A percentile compares a stretch with the other conserved stretches of the same genome.
Evolutionary conservation across 2,113 vertebrate genomes (phyloP).

Genomic region (Nannospalax galili): DNA sequence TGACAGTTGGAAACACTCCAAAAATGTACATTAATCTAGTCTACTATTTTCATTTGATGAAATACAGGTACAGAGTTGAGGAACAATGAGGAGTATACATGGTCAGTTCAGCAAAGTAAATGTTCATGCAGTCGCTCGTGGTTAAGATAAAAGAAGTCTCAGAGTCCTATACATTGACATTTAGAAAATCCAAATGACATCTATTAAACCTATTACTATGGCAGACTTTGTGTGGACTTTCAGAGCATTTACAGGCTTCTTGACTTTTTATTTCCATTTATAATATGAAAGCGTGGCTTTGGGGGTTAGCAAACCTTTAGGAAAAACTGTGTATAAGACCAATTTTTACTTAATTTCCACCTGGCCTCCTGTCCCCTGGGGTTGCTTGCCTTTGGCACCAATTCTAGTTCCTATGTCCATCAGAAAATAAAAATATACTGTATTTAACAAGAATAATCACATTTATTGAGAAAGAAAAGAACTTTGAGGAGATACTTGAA

Average conservation of each 20-base stretch:
- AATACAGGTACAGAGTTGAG: slow-evolving; percentile 70
- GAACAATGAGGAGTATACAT: slow-evolving; percentile 73
- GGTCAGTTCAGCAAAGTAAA: slow-evolving; percentile 73
- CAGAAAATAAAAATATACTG: slow-evolving; percentile 57
- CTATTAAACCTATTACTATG: slow-evolving; percentile 58
- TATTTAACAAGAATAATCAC: slow-evolving; percentile 47
- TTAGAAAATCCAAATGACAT: slow-evolving; percentile 53
- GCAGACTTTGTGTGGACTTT: slow-evolving; percentile 62
- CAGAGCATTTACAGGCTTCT: neutral
- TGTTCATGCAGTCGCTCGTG: slow-evolving; percentile 75
- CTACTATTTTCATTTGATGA: slow-evolving; percentile 80
- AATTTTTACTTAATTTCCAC: slow-evolving; percentile 28
- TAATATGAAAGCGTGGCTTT: neutral
- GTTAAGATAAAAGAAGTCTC: slow-evolving; percentile 74
- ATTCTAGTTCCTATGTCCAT: slow-evolving; percentile 64
- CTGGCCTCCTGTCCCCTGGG: neutral
- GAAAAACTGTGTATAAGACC: neutral
- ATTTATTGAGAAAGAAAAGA: slow-evolving; percentile 36
- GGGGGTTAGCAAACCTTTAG: slow-evolving; percentile 4
- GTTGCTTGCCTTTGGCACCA: neutral
- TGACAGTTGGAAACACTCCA: slow-evolving; percentile 82
- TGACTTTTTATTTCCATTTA: slow-evolving; percentile 39
- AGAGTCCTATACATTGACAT: slow-evolving; percentile 56
- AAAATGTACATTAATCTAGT: slow-evolving; percentile 81
- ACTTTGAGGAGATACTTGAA: neutral